Evolutionary conservation across 53 echinoderm and acorn worm genomes (phyloP).

Genomic region (Luidia sarsii): DNA sequence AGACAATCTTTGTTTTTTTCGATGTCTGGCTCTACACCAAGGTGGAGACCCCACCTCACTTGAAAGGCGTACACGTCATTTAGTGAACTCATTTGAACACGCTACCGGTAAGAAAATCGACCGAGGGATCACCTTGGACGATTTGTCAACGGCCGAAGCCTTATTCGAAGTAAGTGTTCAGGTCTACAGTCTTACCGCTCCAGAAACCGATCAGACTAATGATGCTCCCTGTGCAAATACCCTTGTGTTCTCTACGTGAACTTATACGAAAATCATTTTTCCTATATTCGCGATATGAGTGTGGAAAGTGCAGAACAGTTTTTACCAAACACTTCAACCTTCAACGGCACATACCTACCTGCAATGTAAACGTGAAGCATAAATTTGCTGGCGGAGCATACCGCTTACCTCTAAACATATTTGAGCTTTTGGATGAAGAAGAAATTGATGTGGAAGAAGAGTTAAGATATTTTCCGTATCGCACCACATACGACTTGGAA

Average conservation of each 20-base stretch:
- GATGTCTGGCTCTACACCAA: too few species aligned
- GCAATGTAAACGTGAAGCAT: background rate
- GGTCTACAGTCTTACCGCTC: too few species aligned
- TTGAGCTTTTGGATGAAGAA: constrained; percentile 45
- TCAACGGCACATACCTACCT: background rate
- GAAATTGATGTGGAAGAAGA: constrained; percentile 8
- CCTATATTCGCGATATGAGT: background rate
- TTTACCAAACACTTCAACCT: background rate
- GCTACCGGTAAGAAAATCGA: background rate
- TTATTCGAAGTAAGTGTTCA: too few species aligned
- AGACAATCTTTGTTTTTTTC: too few species aligned
- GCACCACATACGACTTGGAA: constrained; percentile 50
- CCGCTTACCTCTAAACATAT: constrained; percentile 6
- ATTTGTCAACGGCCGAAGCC: too few species aligned
- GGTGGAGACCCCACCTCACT: too few species aligned
- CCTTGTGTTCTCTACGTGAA: background rate
- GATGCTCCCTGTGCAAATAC: background rate
- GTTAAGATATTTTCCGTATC: constrained; percentile 23
- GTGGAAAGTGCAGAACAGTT: constrained; percentile 12
- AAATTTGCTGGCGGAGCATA: constrained; percentile 13
- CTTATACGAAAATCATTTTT: background rate
- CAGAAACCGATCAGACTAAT: constrained; percentile 3
- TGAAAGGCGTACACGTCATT: too few species aligned
- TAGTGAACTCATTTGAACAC: background rate
- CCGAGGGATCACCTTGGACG: background rate